Evolutionary conservation across 2,888 invertebrate genomes (phyloP).

Genomic region (Melanotus villosus): DNA sequence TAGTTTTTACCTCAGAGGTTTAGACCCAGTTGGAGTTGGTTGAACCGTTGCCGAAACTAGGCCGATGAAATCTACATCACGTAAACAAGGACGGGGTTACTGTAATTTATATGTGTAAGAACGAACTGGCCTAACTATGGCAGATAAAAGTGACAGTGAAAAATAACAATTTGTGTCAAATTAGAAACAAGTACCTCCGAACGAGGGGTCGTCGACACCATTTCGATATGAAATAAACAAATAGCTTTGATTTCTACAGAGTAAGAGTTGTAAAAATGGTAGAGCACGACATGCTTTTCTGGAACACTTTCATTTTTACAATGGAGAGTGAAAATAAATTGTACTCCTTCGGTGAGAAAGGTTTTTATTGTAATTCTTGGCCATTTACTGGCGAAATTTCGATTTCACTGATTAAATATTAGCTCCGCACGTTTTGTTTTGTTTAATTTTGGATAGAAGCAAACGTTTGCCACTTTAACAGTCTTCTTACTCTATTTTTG

Average conservation of each 20-base stretch:
- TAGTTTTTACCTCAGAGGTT: conserved; percentile 52
- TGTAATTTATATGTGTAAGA: not conserved
- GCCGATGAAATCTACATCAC: conserved; percentile 56
- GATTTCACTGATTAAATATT: conserved; percentile 15
- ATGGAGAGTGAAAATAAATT: conserved; percentile 48
- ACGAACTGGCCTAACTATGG: conserved; percentile 30
- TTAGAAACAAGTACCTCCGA: conserved; percentile 52
- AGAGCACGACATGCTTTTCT: conserved; percentile 41
- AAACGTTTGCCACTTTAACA: no score
- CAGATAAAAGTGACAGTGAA: conserved; percentile 56
- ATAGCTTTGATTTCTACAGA: conserved; percentile 45
- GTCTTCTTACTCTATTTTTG: no score
- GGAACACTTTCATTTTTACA: conserved; percentile 50
- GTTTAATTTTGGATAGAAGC: no score
- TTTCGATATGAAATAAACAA: conserved; percentile 45
- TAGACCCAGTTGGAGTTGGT: conserved; percentile 60
- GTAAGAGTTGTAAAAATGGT: conserved; percentile 43
- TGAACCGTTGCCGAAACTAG: conserved; percentile 62
- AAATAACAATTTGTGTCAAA: conserved; percentile 51
- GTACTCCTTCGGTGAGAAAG: conserved; percentile 22
- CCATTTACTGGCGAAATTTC: conserved; percentile 25
- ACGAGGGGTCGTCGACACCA: conserved; percentile 50
- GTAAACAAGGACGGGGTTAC: conserved; percentile 46
- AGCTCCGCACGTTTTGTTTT: not conserved
- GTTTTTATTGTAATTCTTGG: conserved; percentile 21